Evolutionary conservation across 2,797 vertebrate species (phyloP).

Genomic region (Clamator glandarius): DNA sequence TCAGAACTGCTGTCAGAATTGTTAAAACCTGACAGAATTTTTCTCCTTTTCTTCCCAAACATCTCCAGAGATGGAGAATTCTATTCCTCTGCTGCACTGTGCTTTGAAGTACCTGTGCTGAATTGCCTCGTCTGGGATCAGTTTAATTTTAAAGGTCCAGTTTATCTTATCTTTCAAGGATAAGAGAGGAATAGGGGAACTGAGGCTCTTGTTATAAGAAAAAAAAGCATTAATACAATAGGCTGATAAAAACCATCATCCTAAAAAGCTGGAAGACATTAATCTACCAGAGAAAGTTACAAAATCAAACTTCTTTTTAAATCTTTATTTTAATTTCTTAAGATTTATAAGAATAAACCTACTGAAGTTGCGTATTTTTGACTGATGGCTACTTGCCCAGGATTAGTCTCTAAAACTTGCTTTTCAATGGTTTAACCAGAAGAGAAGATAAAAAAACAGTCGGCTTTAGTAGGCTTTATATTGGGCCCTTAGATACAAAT

Average conservation of each 20-base stretch:
- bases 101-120: not conserved
- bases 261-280: not conserved
- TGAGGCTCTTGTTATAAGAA: not conserved
- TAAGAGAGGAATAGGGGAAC: not conserved
- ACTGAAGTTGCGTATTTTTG: not conserved
- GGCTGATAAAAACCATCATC: not conserved
- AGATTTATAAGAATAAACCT: not conserved
- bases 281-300: not conserved
- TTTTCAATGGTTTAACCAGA: constrained; percentile 19
- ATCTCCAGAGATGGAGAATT: not conserved
- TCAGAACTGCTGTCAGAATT: constrained; percentile 38
- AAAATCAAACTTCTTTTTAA: not conserved
- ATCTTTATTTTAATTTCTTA: not conserved
- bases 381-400: not conserved
- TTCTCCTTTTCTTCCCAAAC: not conserved
- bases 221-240: not conserved
- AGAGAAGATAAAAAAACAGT: constrained; percentile 18
- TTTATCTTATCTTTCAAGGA: not conserved
- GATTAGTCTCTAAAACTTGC: not conserved
- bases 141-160: not conserved
- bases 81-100: not conserved
- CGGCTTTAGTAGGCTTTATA: not conserved
- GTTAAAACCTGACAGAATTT: constrained; percentile 20
- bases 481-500: not conserved
- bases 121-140: not conserved